phyloP scores from a whole-genome alignment of 2,888 invertebrate genomes.

The Drosophila infuscata region DNA sequence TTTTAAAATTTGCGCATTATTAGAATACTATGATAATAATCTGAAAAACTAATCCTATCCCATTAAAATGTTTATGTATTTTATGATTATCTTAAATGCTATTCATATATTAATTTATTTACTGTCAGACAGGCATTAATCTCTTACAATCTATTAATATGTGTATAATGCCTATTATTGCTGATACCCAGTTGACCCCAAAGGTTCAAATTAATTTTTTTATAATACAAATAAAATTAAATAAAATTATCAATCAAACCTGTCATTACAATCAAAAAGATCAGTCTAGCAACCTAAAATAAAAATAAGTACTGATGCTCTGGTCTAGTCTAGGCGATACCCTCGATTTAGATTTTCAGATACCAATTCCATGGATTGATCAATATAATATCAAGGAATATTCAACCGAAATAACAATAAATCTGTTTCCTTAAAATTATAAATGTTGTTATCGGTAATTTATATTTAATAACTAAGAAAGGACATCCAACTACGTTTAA shows the following conservation, averaged over 20 bases:
- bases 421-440: background rate
- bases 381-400: background rate
- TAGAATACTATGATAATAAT: background rate
- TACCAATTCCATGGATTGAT: background rate
- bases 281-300: background rate
- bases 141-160: too few relatives aligned
- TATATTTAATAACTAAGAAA: background rate
- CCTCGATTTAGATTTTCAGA: background rate
- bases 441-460: background rate
- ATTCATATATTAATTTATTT: too few relatives aligned
- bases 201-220: background rate
- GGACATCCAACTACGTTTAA: background rate
- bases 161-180: background rate
- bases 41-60: background rate
- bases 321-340: background rate
- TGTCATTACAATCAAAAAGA: constrained; percentile 1
- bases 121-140: too few relatives aligned
- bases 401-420: background rate
- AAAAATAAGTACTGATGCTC: background rate
- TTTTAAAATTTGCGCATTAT: background rate
- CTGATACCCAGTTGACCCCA: constrained; percentile 33
- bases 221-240: background rate
- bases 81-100: background rate
- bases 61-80: background rate
- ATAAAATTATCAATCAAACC: constrained; percentile 25